Evolutionary conservation across 2,113 vertebrate genomes (phyloP).

Genomic region (Zeus faber): DNA sequence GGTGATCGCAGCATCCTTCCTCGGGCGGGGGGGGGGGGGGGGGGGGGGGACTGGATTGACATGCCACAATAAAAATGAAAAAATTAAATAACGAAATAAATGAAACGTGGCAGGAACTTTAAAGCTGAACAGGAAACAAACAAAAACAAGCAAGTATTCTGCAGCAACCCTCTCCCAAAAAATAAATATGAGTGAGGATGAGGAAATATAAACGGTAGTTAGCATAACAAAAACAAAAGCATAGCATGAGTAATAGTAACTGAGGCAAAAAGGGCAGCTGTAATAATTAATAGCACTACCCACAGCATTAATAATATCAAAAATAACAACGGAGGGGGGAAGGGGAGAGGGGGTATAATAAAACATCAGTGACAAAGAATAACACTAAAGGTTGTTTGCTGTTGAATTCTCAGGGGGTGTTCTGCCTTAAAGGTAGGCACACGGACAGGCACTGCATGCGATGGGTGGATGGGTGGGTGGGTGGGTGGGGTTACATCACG

Average conservation of each 20-base stretch:
- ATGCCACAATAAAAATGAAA: conserved; percentile 20
- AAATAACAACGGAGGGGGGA: too few species aligned
- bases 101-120: background rate
- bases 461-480: conserved; percentile 51
- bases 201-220: too few species aligned
- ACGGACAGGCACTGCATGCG: conserved; percentile 92
- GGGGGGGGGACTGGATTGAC: too few species aligned
- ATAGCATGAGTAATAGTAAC: too few species aligned
- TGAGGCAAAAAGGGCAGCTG: too few species aligned
- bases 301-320: conserved; percentile 65
- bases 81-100: conserved; percentile 15
- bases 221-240: conserved; percentile 53
- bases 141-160: too few species aligned
- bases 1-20: too few species aligned
- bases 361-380: conserved; percentile 57
- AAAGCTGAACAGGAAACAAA: conserved; percentile 18
- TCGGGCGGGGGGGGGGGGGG: too few species aligned
- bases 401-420: conserved; percentile 67
- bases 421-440: conserved; percentile 86
- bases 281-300: conserved; percentile 63
- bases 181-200: too few species aligned
- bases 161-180: too few species aligned
- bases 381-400: conserved; percentile 63
- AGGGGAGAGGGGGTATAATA: conserved; percentile 25
- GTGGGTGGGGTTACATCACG: conserved; percentile 34